Percentiles rank a stretch among this genome's conserved stretches.
Evolutionary conservation across 2,113 vertebrate genomes (phyloP).

Genomic region (Spheniscus mendiculus): DNA sequence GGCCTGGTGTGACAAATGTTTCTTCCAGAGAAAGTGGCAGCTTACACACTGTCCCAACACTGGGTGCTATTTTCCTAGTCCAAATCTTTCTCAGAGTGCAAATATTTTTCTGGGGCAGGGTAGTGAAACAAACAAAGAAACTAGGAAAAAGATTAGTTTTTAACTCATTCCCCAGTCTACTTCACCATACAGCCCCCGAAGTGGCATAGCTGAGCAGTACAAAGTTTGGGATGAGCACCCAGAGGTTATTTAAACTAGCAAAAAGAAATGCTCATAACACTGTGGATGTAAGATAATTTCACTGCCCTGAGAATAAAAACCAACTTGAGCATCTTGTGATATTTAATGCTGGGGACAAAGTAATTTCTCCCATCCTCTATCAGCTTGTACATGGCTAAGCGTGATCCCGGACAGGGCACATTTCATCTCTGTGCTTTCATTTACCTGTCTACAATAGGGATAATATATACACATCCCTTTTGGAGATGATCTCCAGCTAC

Average conservation of each 20-base stretch:
- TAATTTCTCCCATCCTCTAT: not conserved
- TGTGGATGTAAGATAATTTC: not conserved
- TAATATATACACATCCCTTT: not conserved
- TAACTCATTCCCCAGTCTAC: not conserved
- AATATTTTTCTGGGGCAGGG: not conserved
- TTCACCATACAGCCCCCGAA: not conserved
- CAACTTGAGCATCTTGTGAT: not conserved
- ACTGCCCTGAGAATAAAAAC: not conserved
- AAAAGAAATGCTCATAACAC: not conserved
- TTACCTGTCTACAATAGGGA: not conserved
- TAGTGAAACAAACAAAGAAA: not conserved
- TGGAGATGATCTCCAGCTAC: not conserved
- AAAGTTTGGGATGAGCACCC: not conserved
- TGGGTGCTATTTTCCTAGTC: not conserved
- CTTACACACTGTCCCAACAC: not conserved
- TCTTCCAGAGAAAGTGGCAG: not conserved
- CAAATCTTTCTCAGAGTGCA: not conserved
- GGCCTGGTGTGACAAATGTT: not conserved
- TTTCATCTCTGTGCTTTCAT: not conserved
- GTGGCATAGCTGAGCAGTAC: not conserved
- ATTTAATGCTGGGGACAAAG: not conserved
- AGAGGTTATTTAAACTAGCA: not conserved
- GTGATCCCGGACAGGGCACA: not conserved
- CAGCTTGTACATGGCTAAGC: not conserved
- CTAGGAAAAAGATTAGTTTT: not conserved